These are phyloP conservation scores for Lampris megalopsis DNA, from an alignment of 2,113 vertebrate species.

Conservation along the genomic window DNA sequence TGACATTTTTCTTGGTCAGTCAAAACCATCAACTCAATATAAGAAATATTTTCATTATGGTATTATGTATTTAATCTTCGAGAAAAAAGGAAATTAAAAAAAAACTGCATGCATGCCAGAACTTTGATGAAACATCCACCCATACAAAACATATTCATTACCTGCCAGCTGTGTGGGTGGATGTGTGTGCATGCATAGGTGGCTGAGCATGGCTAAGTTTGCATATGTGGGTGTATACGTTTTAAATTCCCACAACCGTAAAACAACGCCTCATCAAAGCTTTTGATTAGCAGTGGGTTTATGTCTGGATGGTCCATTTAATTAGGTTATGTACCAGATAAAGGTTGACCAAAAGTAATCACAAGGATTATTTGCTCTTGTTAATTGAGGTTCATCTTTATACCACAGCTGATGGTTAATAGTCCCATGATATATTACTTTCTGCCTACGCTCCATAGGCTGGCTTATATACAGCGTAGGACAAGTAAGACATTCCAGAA, in stretches of 20 bases:
- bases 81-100: neutral
- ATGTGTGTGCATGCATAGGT: slow-evolving; percentile 23
- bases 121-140: slow-evolving; percentile 9
- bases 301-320: slow-evolving; percentile 83
- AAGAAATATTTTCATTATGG: neutral
- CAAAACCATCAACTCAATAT: neutral
- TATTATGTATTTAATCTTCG: slow-evolving; percentile 3
- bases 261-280: slow-evolving; percentile 62
- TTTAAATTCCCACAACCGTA: slow-evolving; percentile 51
- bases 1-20: neutral
- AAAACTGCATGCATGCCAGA: slow-evolving; percentile 3
- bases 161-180: neutral
- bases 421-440: slow-evolving; percentile 78
- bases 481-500: slow-evolving; percentile 42
- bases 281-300: slow-evolving; percentile 82
- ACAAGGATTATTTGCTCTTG: slow-evolving; percentile 86
- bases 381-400: slow-evolving; percentile 84
- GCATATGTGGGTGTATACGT: slow-evolving; percentile 42
- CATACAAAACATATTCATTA: slow-evolving; percentile 13
- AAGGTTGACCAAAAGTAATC: slow-evolving; percentile 81
- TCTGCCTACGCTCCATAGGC: slow-evolving; percentile 63
- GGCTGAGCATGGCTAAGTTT: slow-evolving; percentile 9
- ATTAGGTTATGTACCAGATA: slow-evolving; percentile 80
- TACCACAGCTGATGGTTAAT: slow-evolving; percentile 83
- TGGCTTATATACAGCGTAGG: slow-evolving; percentile 23